Percentiles rank a stretch among this genome's conserved stretches.
Evolutionary conservation across 2,113 vertebrate species (phyloP).

Genomic region (Urocitellus parryii): DNA sequence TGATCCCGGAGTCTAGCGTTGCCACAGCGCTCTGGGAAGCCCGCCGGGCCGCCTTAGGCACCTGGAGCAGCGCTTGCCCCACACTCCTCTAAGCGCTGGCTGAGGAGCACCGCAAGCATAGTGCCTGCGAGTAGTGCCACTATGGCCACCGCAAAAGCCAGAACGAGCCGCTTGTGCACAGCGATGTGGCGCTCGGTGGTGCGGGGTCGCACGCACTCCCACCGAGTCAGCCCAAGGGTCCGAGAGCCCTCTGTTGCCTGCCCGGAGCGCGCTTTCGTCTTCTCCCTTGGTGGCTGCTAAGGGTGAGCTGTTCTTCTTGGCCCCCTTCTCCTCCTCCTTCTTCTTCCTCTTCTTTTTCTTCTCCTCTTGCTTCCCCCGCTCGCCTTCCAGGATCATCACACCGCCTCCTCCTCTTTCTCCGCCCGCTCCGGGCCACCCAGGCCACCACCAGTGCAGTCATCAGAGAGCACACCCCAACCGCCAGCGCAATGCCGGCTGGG

Average conservation of each 20-base stretch:
- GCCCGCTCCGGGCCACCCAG: conserved; percentile 75
- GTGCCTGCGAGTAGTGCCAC: conserved; percentile 94
- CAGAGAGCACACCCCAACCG: conserved; percentile 15
- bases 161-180: conserved; percentile 93
- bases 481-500: conserved; percentile 33
- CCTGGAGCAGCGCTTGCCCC: conserved; percentile 58
- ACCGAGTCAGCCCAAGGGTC: conserved; percentile 93
- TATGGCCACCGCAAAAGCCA: conserved; percentile 95
- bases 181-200: conserved; percentile 94
- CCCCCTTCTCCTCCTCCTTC: conserved; percentile 60
- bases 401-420: conserved; percentile 81
- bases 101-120: conserved; percentile 93
- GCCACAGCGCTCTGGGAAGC: conserved; percentile 63
- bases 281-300: conserved; percentile 90
- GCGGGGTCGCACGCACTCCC: conserved; percentile 89
- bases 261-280: conserved; percentile 85
- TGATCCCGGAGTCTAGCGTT: conserved; percentile 80
- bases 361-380: conserved; percentile 83
- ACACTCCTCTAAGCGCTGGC: conserved; percentile 95
- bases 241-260: conserved; percentile 88
- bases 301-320: conserved; percentile 79
- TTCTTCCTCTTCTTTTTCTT: conserved; percentile 78
- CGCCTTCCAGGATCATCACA: conserved; percentile 88
- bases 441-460: conserved; percentile 56
- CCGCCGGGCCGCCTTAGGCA: conserved; percentile 72